A percentile compares a stretch with the other conserved stretches of the same genome.
Conservation (phyloP, 2,888 invertebrate genomes). For the Cerastis leucographa region DNA sequence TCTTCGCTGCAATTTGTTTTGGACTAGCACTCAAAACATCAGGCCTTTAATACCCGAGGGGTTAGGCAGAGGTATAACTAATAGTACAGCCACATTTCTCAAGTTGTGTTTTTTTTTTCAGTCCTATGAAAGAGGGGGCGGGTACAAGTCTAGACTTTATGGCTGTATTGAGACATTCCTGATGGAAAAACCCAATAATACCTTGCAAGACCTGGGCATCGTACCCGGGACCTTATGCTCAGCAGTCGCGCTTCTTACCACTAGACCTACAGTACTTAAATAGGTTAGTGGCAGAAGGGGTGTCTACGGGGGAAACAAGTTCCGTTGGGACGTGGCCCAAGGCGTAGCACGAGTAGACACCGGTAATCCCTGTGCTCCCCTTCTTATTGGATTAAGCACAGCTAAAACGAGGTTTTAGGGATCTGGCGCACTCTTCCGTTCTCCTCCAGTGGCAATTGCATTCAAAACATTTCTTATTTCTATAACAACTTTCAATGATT, state of each 20-base stretch:
- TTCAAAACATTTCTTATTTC: not conserved
- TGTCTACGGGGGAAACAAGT: not conserved
- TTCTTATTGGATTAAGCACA: constrained; percentile 1
- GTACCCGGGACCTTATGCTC: no score
- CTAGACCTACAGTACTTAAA: not conserved
- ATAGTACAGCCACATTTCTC: no score
- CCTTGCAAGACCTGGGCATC: no score
- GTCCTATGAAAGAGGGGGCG: no score
- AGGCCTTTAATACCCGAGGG: no score
- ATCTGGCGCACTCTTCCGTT: not conserved
- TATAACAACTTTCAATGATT: not conserved
- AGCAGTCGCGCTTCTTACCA: no score
- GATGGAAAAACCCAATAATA: no score
- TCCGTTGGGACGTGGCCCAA: not conserved
- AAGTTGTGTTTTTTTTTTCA: no score
- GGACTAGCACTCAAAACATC: not conserved
- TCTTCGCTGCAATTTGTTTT: not conserved
- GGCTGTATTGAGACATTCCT: no score
- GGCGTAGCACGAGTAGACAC: not conserved
- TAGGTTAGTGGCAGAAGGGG: not conserved
- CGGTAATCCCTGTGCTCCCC: not conserved
- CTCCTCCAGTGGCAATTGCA: not conserved
- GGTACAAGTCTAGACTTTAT: no score
- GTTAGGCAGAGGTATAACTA: no score
- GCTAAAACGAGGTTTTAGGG: not conserved